A percentile compares a stretch with the other conserved stretches of the same genome.
Evolutionary conservation across 2,888 invertebrate genomes (phyloP).

Genomic region (Pollenia labialis): DNA sequence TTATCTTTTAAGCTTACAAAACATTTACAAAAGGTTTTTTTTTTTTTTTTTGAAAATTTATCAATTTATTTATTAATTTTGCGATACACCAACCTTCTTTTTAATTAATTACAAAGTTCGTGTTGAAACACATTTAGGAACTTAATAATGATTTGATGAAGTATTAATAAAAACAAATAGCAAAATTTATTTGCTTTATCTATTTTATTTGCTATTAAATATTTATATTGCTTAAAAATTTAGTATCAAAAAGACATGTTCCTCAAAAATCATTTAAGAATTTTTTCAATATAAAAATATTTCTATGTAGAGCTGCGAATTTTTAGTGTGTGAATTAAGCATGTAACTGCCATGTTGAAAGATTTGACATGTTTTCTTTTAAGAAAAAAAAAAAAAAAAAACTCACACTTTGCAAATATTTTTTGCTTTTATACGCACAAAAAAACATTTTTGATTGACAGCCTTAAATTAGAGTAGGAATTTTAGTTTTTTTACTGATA

Average conservation of each 20-base stretch:
- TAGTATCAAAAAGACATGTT: too few relatives aligned
- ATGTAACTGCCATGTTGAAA: conserved; percentile 45
- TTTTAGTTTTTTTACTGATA: conserved; percentile 36
- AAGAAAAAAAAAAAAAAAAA: neutral
- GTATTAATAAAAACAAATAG: too few relatives aligned
- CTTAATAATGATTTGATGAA: neutral
- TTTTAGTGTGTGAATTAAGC: conserved; percentile 10
- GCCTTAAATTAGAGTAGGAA: conserved; percentile 52
- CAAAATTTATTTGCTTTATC: neutral
- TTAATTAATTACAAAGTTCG: conserved; percentile 1
- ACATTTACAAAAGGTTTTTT: conserved; percentile 26
- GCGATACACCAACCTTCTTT: neutral
- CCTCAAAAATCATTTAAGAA: too few relatives aligned
- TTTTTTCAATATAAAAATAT: neutral
- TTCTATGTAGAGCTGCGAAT: too few relatives aligned
- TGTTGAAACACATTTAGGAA: neutral
- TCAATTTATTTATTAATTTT: neutral
- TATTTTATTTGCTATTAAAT: neutral
- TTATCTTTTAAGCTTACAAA: conserved; percentile 13
- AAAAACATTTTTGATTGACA: conserved; percentile 52
- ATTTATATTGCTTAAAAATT: neutral
- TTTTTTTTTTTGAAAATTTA: conserved; percentile 37
- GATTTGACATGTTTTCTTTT: conserved; percentile 30
- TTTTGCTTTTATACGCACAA: neutral
- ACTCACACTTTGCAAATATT: neutral